Base-by-base conservation (phyloP, 1,140 invertebrate genomes). In the Hesperophylax magnus region DNA sequence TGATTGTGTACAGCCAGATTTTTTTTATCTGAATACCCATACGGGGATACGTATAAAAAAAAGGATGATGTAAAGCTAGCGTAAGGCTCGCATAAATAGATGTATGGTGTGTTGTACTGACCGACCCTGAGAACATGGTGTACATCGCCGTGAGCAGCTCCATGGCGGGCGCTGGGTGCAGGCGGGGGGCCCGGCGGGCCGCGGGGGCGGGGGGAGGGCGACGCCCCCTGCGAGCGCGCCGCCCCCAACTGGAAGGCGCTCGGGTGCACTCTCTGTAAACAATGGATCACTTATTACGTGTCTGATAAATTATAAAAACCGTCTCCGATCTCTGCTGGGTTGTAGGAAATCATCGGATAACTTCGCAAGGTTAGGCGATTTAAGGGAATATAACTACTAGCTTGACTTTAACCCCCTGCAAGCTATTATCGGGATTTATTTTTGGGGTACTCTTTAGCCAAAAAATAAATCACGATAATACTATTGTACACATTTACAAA, bases 121-220 rank as follows among this genome's bases (percentile, higher is more conserved):
- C 77, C 52, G 77, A 31, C 14, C 65, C 65, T 8, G 77, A 71
- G 24, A 89, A 87, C 85, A 90, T 86, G 85, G 89, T 88, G 86
- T 89, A 90, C 24, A 89, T 87, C 85, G 88, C 89, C 83, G 88
- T 89, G 84, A 90, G 86, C 86, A 90, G 88, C 86, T 90, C 89
- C 89, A 89, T 90, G 87, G 87, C 87, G 83, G 85, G 85, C 86
- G 83, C 87, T 86, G 83, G 86, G 22, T 47, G 65, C 61, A 53
- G 34, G 34, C 56, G 77, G 5, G 20, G 20, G 31, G 54, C 60
- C 11, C 47, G 67, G 58, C 54, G 71, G 53, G 67, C 58, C 52
- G 60, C 58, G 47, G 77, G 85, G 85, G 87, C 86, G 85, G 87
- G 86, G 85, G 87, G 86, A 84, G 87, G 86, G 85, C 86, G 86